These are phyloP conservation scores for Lucifuga dentata DNA, from an alignment of 2,113 vertebrate species.

Conservation along the genomic window DNA sequence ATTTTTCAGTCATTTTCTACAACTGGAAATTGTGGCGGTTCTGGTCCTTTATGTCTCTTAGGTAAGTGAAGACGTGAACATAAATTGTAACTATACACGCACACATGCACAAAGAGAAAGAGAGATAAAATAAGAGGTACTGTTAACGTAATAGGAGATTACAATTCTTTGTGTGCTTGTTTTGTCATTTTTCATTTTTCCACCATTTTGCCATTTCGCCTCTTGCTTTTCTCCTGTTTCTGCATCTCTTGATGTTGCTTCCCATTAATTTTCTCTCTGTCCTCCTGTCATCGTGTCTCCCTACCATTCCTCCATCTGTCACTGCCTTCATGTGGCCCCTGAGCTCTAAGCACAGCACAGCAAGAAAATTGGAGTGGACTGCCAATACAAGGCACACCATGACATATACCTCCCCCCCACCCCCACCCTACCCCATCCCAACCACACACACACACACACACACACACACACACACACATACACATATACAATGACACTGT, in stretches of 20 bases:
- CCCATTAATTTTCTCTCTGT: background rate
- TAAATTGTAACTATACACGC: too few species aligned
- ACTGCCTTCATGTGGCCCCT: constrained; percentile 39
- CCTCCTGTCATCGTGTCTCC: constrained; percentile 18
- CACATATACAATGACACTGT: background rate
- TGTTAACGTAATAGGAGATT: background rate
- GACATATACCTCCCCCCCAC: too few species aligned
- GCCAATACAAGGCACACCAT: constrained; percentile 38
- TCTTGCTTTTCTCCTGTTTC: constrained; percentile 4
- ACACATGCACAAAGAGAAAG: too few species aligned
- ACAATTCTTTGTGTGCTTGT: too few species aligned
- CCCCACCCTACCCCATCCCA: too few species aligned
- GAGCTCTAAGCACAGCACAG: constrained; percentile 41
- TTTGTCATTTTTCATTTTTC: constrained; percentile 2
- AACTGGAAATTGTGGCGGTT: too few species aligned
- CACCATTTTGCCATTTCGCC: constrained; percentile 14
- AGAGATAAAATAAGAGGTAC: background rate
- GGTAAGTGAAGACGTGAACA: too few species aligned
- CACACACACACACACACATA: constrained; percentile 5
- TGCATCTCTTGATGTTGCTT: constrained; percentile 4
- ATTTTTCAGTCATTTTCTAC: too few species aligned
- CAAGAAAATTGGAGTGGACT: constrained; percentile 47
- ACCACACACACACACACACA: constrained; percentile 21
- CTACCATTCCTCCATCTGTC: constrained; percentile 71
- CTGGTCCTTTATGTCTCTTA: too few species aligned